Percentiles rank a stretch among this genome's conserved stretches.
Conservation (phyloP, 2,888 invertebrate species). For the Nomada hirtipes region DNA sequence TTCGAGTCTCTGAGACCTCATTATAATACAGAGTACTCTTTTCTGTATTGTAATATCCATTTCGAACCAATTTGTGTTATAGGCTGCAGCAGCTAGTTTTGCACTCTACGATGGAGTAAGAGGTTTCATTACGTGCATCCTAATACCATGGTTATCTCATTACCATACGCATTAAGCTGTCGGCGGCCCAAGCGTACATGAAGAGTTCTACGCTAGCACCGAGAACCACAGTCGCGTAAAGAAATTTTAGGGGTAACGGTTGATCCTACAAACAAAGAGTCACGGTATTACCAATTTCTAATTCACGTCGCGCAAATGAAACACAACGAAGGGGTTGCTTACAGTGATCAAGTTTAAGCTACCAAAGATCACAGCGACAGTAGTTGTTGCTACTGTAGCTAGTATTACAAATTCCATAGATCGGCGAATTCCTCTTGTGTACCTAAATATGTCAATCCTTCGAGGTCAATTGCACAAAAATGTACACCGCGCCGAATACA, state of each 20-base stretch:
- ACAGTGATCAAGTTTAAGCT: conserved; percentile 47
- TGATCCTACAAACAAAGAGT: conserved; percentile 55
- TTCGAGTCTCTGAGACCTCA: conserved; percentile 55
- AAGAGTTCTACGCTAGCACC: conserved; percentile 73
- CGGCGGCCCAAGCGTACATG: conserved; percentile 75
- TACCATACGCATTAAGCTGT: conserved; percentile 72
- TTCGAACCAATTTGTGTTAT: conserved; percentile 52
- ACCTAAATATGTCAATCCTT: conserved; percentile 6
- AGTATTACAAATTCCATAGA: conserved; percentile 8
- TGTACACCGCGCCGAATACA: not conserved
- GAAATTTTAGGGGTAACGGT: conserved; percentile 64
- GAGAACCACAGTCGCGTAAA: conserved; percentile 65
- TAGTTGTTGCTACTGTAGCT: conserved; percentile 30
- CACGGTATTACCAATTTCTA: too few relatives aligned
- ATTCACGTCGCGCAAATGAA: not conserved
- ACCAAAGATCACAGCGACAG: conserved; percentile 37
- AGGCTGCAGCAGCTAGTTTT: conserved; percentile 5
- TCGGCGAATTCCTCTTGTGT: not conserved
- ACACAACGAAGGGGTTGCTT: not conserved
- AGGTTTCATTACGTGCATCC: not conserved
- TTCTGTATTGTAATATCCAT: not conserved
- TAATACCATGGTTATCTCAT: not conserved
- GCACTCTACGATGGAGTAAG: conserved; percentile 33
- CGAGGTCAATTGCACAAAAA: not conserved
- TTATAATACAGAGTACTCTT: conserved; percentile 37